phyloP scores from a whole-genome alignment of 1,140 invertebrate genomes.

The Ceratosolen solmsi region DNA sequence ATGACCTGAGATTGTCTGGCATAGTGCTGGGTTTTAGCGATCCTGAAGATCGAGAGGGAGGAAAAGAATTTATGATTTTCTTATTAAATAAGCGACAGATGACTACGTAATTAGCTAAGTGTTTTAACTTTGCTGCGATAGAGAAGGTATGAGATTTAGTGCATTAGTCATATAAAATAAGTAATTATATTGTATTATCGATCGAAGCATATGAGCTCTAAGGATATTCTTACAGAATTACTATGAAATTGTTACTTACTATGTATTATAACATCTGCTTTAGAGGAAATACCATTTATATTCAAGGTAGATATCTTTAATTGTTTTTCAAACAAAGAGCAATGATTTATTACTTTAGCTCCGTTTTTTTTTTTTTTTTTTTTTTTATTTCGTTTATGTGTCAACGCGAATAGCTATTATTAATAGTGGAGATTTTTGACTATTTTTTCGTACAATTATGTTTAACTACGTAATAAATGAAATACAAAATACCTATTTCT shows the following conservation, averaged over 20 bases:
- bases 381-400: neutral
- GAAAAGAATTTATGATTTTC: conserved; percentile 7
- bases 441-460: neutral
- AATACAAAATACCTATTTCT: neutral
- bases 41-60: neutral
- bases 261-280: neutral
- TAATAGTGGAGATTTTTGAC: neutral
- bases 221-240: neutral
- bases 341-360: neutral
- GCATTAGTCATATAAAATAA: neutral
- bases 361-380: neutral
- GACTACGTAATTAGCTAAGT: no score
- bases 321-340: neutral
- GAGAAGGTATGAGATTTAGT: neutral
- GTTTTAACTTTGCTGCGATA: no score
- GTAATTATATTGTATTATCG: neutral
- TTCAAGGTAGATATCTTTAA: neutral
- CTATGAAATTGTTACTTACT: neutral
- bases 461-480: neutral
- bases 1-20: neutral
- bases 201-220: neutral
- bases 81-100: no score
- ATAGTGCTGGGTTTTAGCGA: no score
- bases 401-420: neutral
- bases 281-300: neutral